Conservation (phyloP, 2,113 vertebrate genomes). For the Oryzias melastigma region DNA sequence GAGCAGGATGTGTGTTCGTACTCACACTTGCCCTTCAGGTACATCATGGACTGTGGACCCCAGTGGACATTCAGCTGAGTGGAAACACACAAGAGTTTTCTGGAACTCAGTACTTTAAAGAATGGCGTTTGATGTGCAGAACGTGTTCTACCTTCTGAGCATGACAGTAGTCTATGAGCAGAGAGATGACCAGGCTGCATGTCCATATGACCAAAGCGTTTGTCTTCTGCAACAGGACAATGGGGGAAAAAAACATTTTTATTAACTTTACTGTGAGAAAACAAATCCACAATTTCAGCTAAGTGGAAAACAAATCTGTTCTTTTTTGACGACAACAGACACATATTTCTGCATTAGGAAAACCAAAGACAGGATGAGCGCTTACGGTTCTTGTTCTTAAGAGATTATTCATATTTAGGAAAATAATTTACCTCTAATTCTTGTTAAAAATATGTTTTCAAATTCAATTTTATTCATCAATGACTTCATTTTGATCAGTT, state of each 20-base stretch:
- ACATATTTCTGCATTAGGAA: no score
- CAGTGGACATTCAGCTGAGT: slow-evolving; percentile 63
- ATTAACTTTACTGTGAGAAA: neutral
- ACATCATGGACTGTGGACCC: slow-evolving; percentile 81
- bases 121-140: neutral
- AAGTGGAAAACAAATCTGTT: neutral
- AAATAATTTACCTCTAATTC: no score
- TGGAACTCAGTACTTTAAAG: neutral
- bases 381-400: no score
- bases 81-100: slow-evolving; percentile 1
- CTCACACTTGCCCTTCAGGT: slow-evolving; percentile 80
- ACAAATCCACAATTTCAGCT: neutral
- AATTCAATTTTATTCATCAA: no score
- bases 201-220: slow-evolving; percentile 53
- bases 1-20: slow-evolving; percentile 11
- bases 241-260: neutral
- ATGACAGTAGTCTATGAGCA: slow-evolving; percentile 53
- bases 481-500: no score
- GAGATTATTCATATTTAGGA: no score
- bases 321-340: no score
- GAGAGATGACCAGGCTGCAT: slow-evolving; percentile 48
- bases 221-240: slow-evolving; percentile 40
- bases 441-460: no score
- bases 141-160: slow-evolving; percentile 67
- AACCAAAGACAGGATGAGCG: no score